Percentiles rank a stretch among this genome's conserved stretches.
These are phyloP conservation scores for Danaus chrysippus DNA, from an alignment of 2,888 invertebrate genomes.

Conservation along the genomic window DNA sequence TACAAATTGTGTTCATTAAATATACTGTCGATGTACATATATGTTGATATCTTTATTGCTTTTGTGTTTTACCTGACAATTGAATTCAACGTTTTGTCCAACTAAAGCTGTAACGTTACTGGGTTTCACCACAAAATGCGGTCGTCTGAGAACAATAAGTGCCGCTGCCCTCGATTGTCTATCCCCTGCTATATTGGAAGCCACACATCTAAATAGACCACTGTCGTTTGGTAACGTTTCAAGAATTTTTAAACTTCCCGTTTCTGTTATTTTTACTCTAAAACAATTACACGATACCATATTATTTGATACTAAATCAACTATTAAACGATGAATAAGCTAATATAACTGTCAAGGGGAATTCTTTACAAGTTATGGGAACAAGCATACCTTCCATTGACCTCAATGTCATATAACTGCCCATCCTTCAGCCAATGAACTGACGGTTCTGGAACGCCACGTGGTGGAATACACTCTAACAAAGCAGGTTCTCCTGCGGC, in stretches of 20 bases:
- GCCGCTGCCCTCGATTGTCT: slow-evolving; percentile 90
- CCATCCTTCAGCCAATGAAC: slow-evolving; percentile 94
- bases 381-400: slow-evolving; percentile 79
- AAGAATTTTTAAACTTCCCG: slow-evolving; percentile 93
- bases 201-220: slow-evolving; percentile 94
- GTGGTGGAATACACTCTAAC: slow-evolving; percentile 95
- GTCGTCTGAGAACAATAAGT: slow-evolving; percentile 91
- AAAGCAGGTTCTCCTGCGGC: slow-evolving; percentile 95
- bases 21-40: background rate
- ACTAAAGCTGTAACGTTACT: slow-evolving; percentile 90
- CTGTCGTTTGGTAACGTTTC: slow-evolving; percentile 94
- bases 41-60: background rate
- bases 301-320: background rate
- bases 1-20: slow-evolving; percentile 36
- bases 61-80: slow-evolving; percentile 80
- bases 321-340: background rate
- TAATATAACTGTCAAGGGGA: background rate
- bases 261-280: slow-evolving; percentile 89
- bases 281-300: slow-evolving; percentile 35
- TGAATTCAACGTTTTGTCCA: slow-evolving; percentile 91
- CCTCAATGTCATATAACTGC: slow-evolving; percentile 80
- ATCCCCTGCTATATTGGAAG: slow-evolving; percentile 93
- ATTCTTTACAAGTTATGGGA: background rate
- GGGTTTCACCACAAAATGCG: slow-evolving; percentile 92
- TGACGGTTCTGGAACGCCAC: slow-evolving; percentile 96